Conservation (phyloP, 23 tunicate genomes). For the Corella eumyota region DNA sequence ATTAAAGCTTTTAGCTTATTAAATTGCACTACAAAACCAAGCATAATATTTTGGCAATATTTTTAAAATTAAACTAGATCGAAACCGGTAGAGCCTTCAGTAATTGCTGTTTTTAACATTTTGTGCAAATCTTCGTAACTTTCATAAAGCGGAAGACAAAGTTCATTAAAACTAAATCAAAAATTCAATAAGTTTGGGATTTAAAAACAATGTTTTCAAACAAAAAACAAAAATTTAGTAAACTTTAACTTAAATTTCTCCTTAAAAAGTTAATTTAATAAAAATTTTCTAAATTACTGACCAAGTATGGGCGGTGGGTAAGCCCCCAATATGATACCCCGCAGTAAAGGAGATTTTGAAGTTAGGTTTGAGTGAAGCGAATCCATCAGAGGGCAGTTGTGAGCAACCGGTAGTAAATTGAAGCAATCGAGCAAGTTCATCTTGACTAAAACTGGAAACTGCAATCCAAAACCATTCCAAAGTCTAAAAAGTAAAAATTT, state of each 20-base stretch:
- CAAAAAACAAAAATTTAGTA: too few relatives aligned
- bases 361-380: constrained; percentile 55
- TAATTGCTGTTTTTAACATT: constrained; percentile 73
- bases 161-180: constrained; percentile 63
- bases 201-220: background rate
- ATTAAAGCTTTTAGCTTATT: too few relatives aligned
- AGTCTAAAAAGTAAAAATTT: constrained; percentile 15
- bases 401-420: constrained; percentile 95
- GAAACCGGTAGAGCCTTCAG: constrained; percentile 82
- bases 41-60: too few relatives aligned
- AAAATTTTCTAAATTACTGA: constrained; percentile 4
- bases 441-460: constrained; percentile 77
- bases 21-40: too few relatives aligned
- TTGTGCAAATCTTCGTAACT: constrained; percentile 68
- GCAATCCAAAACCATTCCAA: constrained; percentile 79
- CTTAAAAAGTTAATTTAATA: too few relatives aligned
- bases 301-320: constrained; percentile 95
- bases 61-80: constrained; percentile 31
- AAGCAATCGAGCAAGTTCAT: constrained; percentile 72
- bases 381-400: constrained; percentile 91
- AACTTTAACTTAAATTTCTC: too few relatives aligned
- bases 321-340: constrained; percentile 14
- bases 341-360: constrained; percentile 31
- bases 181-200: background rate
- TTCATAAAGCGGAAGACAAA: constrained; percentile 74